These are phyloP conservation scores for Umimayanthus kanabou DNA, from an alignment of 92 coral and sea anemone species.

Conservation along the genomic window DNA sequence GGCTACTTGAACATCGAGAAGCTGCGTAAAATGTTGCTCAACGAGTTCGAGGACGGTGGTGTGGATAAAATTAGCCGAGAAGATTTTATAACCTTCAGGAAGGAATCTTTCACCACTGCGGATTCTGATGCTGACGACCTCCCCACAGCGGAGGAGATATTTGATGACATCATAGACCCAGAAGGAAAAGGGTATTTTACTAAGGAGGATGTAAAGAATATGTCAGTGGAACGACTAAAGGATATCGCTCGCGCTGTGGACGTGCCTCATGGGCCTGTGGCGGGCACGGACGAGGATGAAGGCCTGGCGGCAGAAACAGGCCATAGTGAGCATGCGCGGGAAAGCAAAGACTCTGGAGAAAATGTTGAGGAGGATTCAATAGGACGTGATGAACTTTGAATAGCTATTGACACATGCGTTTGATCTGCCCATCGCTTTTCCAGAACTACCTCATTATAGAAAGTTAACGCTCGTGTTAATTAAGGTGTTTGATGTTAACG, in stretches of 20 bases:
- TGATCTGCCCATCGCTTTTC: neutral
- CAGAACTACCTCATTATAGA: too few species aligned
- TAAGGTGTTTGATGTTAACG: too few species aligned
- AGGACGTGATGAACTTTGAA: constrained; percentile 23
- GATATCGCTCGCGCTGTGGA: constrained; percentile 68
- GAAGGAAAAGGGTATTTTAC: constrained; percentile 64
- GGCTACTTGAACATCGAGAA: constrained; percentile 80
- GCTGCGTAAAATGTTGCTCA: constrained; percentile 56
- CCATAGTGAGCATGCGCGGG: neutral
- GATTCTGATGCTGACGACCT: constrained; percentile 27
- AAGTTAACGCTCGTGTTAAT: too few species aligned
- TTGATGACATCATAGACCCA: constrained; percentile 62
- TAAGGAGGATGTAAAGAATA: constrained; percentile 59
- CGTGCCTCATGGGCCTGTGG: constrained; percentile 87
- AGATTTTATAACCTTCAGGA: constrained; percentile 42
- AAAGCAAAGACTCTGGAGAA: neutral
- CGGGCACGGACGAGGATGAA: constrained; percentile 53
- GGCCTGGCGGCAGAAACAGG: constrained; percentile 39
- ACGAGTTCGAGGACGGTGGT: constrained; percentile 32
- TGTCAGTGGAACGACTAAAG: constrained; percentile 77
- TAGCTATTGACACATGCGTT: neutral
- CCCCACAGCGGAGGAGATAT: constrained; percentile 58
- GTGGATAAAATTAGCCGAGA: constrained; percentile 42
- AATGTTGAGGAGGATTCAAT: constrained; percentile 6
- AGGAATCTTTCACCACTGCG: constrained; percentile 49